Evolutionary conservation across 2,888 invertebrate genomes (phyloP).

Genomic region (Volucella bombylans): DNA sequence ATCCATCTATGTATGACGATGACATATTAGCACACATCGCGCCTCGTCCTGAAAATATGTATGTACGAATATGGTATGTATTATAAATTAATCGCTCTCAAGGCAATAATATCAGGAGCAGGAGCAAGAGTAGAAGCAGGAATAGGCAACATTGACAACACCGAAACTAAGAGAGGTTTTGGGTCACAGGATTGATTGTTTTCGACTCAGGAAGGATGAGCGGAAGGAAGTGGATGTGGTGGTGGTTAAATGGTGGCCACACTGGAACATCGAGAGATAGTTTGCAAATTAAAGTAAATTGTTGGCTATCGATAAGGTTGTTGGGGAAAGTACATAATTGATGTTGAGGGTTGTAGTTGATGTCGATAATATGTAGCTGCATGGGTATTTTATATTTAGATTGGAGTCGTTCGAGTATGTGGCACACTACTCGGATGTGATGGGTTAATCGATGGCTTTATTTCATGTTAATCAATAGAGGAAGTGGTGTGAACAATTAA

Average conservation of each 20-base stretch:
- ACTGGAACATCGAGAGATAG: slow-evolving; percentile 34
- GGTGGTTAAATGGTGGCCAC: slow-evolving; percentile 30
- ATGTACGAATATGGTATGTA: not conserved
- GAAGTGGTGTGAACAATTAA: not conserved
- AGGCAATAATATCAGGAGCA: slow-evolving; percentile 1
- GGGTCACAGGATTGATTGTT: slow-evolving; percentile 69
- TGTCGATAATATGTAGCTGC: not conserved
- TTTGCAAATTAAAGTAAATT: slow-evolving; percentile 48
- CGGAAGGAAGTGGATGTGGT: slow-evolving; percentile 38
- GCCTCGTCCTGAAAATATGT: slow-evolving; percentile 42
- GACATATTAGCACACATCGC: slow-evolving; percentile 69
- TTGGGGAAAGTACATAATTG: not conserved
- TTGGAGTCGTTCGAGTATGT: not conserved
- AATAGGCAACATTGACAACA: too few relatives aligned
- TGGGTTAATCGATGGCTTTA: not conserved
- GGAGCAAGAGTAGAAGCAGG: too few relatives aligned
- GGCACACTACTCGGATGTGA: not conserved
- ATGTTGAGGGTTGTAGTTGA: not conserved
- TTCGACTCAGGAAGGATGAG: slow-evolving; percentile 13
- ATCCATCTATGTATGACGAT: slow-evolving; percentile 51
- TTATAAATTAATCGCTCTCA: slow-evolving; percentile 45
- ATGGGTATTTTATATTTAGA: slow-evolving; percentile 22
- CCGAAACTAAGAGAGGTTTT: slow-evolving; percentile 12
- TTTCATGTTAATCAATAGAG: slow-evolving; percentile 7
- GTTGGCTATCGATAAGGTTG: not conserved